These are phyloP conservation scores for Solenopsis invicta DNA, from an alignment of 1,140 invertebrate genomes.

Conservation along the genomic window DNA sequence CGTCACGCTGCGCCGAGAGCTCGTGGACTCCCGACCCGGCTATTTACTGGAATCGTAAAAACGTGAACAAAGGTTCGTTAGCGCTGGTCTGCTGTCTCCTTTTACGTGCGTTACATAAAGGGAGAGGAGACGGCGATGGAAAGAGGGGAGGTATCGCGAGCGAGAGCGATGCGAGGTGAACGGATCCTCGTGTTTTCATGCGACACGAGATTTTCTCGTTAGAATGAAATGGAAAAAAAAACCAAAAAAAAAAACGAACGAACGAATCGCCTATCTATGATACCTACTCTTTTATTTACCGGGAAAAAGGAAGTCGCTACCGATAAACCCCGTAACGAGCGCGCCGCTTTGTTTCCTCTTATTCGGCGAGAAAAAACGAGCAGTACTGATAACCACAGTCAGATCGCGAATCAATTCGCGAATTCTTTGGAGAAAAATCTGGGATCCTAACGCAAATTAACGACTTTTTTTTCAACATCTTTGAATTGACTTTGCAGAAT, in stretches of 20 bases:
- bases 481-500: too few species aligned
- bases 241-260: too few species aligned
- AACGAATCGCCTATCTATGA: background rate
- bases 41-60: constrained; percentile 59
- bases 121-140: background rate
- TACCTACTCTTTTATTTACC: background rate
- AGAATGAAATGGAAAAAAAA: background rate
- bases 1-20: constrained; percentile 30
- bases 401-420: background rate
- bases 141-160: background rate
- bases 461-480: too few species aligned
- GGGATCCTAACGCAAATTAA: too few species aligned
- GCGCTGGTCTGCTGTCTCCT: constrained; percentile 27
- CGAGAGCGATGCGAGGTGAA: background rate
- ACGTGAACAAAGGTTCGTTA: constrained; percentile 44
- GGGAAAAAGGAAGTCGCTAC: background rate
- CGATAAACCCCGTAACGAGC: constrained; percentile 19
- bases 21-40: constrained; percentile 24
- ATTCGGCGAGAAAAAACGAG: background rate
- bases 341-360: background rate
- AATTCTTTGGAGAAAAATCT: background rate
- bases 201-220: constrained; percentile 11
- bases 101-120: constrained; percentile 24
- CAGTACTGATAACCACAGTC: background rate
- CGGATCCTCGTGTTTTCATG: constrained; percentile 22